Percentiles rank a stretch among this genome's conserved stretches.
Evolutionary conservation across 1,140 invertebrate genomes (phyloP).

Genomic region (Habropoda laboriosa): DNA sequence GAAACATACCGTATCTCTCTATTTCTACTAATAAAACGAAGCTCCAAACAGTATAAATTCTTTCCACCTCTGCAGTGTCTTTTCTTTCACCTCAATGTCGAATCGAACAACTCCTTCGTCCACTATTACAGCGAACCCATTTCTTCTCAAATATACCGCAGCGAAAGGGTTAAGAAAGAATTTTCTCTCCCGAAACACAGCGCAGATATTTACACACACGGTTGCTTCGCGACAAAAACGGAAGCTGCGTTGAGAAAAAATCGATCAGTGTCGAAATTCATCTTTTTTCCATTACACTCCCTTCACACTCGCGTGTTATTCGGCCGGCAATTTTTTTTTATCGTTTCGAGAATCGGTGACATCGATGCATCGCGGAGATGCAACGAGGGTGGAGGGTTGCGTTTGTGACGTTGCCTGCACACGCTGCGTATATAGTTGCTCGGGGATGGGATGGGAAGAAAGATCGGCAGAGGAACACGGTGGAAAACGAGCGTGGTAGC

Average conservation of each 20-base stretch:
- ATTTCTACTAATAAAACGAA: no score
- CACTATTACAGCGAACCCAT: no score
- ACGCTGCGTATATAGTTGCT: no score
- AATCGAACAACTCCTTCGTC: no score
- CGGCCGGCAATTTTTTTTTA: background rate
- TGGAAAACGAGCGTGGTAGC: background rate
- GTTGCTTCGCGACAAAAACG: background rate
- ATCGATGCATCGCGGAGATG: background rate
- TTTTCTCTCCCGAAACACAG: no score
- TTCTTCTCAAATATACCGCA: no score
- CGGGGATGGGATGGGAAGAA: background rate
- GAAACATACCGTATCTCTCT: no score
- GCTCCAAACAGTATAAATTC: no score
- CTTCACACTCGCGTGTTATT: background rate
- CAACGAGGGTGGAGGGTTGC: background rate
- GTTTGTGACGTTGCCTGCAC: no score
- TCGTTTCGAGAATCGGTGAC: slow-evolving; percentile 2
- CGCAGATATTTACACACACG: background rate
- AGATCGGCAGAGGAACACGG: background rate
- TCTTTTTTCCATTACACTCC: background rate
- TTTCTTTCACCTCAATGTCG: no score
- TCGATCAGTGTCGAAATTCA: background rate
- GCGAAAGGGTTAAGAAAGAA: no score
- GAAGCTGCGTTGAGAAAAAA: background rate
- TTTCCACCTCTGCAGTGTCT: no score